Conservation (phyloP, 2,797 vertebrate species). For the Siniperca obscura region DNA sequence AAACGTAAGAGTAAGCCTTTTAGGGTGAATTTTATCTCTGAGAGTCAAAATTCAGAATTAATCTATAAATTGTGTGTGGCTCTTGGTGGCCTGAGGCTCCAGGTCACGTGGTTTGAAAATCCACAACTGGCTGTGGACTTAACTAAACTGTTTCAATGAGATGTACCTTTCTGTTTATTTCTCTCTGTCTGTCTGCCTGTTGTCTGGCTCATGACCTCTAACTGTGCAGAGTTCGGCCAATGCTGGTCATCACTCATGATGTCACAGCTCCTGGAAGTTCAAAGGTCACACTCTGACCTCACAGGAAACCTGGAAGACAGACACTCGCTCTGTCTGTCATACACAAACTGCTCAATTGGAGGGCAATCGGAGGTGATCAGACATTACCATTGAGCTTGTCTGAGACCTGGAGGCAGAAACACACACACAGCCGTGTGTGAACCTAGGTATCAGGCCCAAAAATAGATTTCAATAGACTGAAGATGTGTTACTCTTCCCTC, state of each 20-base stretch:
- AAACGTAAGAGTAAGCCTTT: too few species aligned
- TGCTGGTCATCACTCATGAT: constrained; percentile 68
- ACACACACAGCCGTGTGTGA: constrained; percentile 7
- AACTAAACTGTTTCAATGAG: neutral
- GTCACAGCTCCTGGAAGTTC: constrained; percentile 65
- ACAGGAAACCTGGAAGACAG: constrained; percentile 68
- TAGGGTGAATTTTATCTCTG: too few species aligned
- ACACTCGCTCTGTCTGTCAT: constrained; percentile 10
- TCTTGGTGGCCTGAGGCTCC: neutral
- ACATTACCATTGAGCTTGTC: constrained; percentile 51
- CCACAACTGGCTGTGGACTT: neutral
- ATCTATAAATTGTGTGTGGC: too few species aligned
- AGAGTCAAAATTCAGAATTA: too few species aligned
- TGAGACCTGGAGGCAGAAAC: constrained; percentile 43
- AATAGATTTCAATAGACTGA: neutral
- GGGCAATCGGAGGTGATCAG: constrained; percentile 64
- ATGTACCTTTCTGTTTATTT: constrained; percentile 29
- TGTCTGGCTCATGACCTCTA: constrained; percentile 58
- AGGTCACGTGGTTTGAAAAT: neutral
- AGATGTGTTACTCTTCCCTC: neutral
- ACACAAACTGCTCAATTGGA: constrained; percentile 25
- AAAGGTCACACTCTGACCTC: constrained; percentile 71
- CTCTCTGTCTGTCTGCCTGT: constrained; percentile 27
- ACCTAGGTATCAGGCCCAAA: neutral
- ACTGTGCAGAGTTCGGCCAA: constrained; percentile 15